Evolutionary conservation across 1,140 invertebrate species (phyloP).

Genomic region (Lutraria rhynchaena): DNA sequence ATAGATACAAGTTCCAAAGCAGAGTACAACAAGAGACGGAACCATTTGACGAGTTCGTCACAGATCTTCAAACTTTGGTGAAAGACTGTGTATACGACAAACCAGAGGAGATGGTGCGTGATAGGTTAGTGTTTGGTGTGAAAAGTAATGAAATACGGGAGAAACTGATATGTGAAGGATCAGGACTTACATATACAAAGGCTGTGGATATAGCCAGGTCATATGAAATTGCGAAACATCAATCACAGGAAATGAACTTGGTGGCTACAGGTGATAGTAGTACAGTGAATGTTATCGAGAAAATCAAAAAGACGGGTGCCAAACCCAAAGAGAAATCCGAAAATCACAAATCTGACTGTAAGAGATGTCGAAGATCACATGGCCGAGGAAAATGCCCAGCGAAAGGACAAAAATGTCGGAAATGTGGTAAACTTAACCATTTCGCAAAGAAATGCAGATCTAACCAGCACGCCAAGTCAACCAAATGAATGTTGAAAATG

Average conservation of each 20-base stretch:
- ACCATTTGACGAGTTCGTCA: conserved; percentile 45
- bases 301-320: not conserved
- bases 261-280: not conserved
- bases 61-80: conserved; percentile 37
- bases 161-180: conserved; percentile 18
- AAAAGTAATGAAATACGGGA: conserved; percentile 24
- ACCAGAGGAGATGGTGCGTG: conserved; percentile 36
- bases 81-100: conserved; percentile 39
- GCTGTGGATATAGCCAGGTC: conserved; percentile 32
- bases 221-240: conserved; percentile 25
- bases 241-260: conserved; percentile 13
- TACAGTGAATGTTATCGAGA: not conserved
- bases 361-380: conserved; percentile 3
- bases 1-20: conserved; percentile 45
- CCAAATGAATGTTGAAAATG: not conserved
- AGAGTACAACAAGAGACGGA: conserved; percentile 40
- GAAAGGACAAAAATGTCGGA: conserved; percentile 15
- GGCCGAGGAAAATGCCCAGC: not conserved
- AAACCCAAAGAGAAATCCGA: not conserved
- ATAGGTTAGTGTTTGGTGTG: conserved; percentile 36
- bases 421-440: conserved; percentile 41
- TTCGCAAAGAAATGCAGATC: conserved; percentile 19
- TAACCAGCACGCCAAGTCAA: not conserved
- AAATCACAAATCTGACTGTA: not conserved
- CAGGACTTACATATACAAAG: conserved; percentile 23